Percentiles rank a stretch among this genome's conserved stretches.
These are phyloP conservation scores for Linhomoeus sp. DNA, from an alignment of 2,888 invertebrate genomes.

Conservation along the genomic window DNA sequence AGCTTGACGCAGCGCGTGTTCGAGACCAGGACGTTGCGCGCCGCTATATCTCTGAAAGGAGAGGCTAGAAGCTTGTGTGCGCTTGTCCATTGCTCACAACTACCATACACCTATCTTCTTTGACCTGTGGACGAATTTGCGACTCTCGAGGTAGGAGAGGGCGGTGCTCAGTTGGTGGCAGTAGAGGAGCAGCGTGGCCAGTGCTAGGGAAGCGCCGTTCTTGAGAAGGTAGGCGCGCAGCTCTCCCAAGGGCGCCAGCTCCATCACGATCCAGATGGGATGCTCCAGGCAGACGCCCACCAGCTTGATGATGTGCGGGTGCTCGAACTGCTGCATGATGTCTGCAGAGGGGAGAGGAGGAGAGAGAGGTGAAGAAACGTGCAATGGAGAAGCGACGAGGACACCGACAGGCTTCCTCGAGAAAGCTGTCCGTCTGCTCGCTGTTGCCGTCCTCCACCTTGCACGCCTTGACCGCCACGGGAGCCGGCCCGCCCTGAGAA, in stretches of 20 bases:
- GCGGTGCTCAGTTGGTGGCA: constrained; percentile 86
- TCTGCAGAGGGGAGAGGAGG: no score
- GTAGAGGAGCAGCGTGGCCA: constrained; percentile 65
- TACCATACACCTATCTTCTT: no score
- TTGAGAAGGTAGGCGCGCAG: constrained; percentile 59
- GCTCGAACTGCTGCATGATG: constrained; percentile 97
- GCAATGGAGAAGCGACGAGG: neutral
- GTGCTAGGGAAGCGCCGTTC: constrained; percentile 34
- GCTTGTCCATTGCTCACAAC: no score
- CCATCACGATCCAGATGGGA: constrained; percentile 97
- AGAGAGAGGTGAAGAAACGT: no score
- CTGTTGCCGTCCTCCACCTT: constrained; percentile 81
- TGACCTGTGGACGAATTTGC: constrained; percentile 77
- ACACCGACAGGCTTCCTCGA: constrained; percentile 81
- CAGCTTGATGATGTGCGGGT: constrained; percentile 85
- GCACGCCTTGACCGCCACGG: constrained; percentile 93
- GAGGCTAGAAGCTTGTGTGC: no score
- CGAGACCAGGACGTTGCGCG: constrained; percentile 85
- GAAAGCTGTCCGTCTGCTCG: constrained; percentile 75
- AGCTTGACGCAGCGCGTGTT: constrained; percentile 80
- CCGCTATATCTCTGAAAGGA: constrained; percentile 67
- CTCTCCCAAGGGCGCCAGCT: constrained; percentile 80
- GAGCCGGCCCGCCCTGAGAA: constrained; percentile 42
- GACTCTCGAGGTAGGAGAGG: constrained; percentile 52
- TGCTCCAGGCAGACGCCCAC: constrained; percentile 74